A percentile compares a stretch with the other conserved stretches of the same genome.
These are phyloP conservation scores for Danaus chrysippus DNA, from an alignment of 2,888 invertebrate species.

Conservation along the genomic window DNA sequence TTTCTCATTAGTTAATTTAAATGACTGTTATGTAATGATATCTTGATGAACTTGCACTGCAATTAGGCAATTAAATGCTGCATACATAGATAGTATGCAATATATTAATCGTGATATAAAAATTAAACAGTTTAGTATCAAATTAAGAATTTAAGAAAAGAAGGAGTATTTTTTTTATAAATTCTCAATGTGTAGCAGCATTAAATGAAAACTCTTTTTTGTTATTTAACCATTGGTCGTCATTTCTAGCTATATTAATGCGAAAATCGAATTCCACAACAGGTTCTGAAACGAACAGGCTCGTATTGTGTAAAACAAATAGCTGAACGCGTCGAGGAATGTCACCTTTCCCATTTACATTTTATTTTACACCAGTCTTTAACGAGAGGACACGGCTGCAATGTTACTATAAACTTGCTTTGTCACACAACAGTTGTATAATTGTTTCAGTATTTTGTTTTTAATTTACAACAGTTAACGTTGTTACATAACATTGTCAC, in stretches of 20 bases:
- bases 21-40: too few relatives aligned
- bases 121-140: too few relatives aligned
- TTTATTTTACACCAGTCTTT: slow-evolving; percentile 5
- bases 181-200: too few relatives aligned
- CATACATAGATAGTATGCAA: too few relatives aligned
- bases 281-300: not conserved
- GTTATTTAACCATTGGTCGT: too few relatives aligned
- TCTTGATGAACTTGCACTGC: too few relatives aligned
- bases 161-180: too few relatives aligned
- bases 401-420: not conserved
- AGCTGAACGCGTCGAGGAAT: slow-evolving; percentile 2
- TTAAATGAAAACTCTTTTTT: too few relatives aligned
- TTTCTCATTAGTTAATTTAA: too few relatives aligned
- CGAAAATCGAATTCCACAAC: not conserved
- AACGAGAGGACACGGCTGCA: slow-evolving; percentile 5
- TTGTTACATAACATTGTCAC: not conserved
- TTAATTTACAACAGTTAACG: not conserved
- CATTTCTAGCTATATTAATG: not conserved
- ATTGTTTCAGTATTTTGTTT: not conserved
- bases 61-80: too few relatives aligned
- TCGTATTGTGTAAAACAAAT: not conserved
- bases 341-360: slow-evolving; percentile 7
- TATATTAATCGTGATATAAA: too few relatives aligned
- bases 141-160: too few relatives aligned
- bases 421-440: slow-evolving; percentile 3